Conservation (phyloP, 2,113 vertebrate genomes). For the Perccottus glenii region DNA sequence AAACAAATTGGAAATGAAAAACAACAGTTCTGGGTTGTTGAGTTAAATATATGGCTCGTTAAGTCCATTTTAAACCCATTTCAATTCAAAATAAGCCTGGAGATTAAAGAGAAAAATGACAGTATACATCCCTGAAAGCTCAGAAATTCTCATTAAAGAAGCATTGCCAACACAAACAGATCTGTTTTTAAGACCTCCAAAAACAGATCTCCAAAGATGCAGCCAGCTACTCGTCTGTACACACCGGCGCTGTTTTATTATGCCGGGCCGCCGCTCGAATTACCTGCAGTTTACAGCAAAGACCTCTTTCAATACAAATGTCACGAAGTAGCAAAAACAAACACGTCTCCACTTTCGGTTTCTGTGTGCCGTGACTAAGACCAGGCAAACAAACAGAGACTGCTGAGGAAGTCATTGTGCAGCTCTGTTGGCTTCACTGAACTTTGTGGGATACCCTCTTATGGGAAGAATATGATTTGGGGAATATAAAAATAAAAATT, state of each 20-base stretch:
- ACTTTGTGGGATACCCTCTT: neutral
- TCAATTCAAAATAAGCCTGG: neutral
- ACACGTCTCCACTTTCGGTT: neutral
- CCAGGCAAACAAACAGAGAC: neutral
- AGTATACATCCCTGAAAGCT: neutral
- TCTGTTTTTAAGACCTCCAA: constrained; percentile 7
- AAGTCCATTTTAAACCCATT: constrained; percentile 4
- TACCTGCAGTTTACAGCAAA: neutral
- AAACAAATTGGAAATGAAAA: neutral
- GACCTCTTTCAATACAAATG: constrained; percentile 19
- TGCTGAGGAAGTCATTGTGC: neutral
- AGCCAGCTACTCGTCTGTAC: neutral
- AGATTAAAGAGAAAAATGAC: constrained; percentile 12
- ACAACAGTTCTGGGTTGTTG: neutral
- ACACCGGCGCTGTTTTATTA: constrained; percentile 7
- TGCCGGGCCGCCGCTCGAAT: neutral
- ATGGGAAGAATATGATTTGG: neutral
- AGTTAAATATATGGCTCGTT: constrained; percentile 6
- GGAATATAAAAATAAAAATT: too few relatives aligned
- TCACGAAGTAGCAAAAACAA: constrained; percentile 19
- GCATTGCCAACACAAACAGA: constrained; percentile 1
- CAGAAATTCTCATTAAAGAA: constrained; percentile 9
- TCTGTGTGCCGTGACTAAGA: neutral
- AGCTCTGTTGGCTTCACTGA: neutral
- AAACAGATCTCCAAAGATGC: neutral